Evolutionary conservation across 2,797 vertebrate species (phyloP).

Genomic region (Yasuhikotakia modesta): DNA sequence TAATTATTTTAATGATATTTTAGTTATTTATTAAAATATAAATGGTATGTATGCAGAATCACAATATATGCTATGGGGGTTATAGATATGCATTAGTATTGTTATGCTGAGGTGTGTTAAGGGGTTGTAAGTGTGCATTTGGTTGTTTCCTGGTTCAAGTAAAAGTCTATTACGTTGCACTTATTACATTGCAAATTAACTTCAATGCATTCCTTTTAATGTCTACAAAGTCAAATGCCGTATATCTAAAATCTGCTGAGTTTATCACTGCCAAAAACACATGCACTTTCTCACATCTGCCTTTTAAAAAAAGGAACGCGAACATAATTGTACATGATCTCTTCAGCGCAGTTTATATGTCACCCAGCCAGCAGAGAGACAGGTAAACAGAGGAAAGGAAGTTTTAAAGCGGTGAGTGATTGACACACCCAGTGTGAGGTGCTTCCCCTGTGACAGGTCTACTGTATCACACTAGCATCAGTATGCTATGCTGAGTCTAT

Average conservation of each 20-base stretch:
- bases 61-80: too few relatives aligned
- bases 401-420: conserved; percentile 37
- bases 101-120: too few relatives aligned
- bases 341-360: conserved; percentile 13
- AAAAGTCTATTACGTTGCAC: background rate
- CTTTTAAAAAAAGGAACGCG: background rate
- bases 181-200: too few relatives aligned
- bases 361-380: conserved; percentile 30
- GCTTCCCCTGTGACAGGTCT: background rate
- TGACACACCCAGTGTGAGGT: conserved; percentile 41
- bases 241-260: too few relatives aligned
- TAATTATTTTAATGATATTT: too few relatives aligned
- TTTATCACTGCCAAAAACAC: too few relatives aligned
- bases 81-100: too few relatives aligned
- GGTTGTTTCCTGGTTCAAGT: background rate
- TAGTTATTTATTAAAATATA: too few relatives aligned
- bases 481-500: conserved; percentile 33
- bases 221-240: too few relatives aligned
- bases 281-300: background rate
- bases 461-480: conserved; percentile 22
- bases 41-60: too few relatives aligned
- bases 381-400: background rate
- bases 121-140: too few relatives aligned
- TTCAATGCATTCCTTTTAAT: too few relatives aligned
- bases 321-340: conserved; percentile 10